A percentile compares a stretch with the other conserved stretches of the same genome.
These are phyloP conservation scores for Ametastegia equiseti DNA, from an alignment of 2,888 invertebrate genomes.

Conservation along the genomic window DNA sequence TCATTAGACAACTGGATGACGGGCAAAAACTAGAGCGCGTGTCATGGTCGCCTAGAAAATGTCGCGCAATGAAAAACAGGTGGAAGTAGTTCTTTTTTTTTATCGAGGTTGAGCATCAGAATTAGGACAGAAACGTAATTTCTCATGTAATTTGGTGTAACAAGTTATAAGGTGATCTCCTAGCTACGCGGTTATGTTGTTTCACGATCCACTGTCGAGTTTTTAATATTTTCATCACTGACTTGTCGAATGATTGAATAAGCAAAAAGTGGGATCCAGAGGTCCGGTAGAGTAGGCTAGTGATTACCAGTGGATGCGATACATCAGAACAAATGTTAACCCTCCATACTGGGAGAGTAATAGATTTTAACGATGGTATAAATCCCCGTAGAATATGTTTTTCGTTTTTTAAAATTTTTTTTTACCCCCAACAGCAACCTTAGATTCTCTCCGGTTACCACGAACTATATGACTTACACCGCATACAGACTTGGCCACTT, in stretches of 20 bases:
- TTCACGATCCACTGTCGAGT: neutral
- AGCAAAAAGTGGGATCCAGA: neutral
- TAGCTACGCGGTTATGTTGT: neutral
- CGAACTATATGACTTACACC: constrained; percentile 8
- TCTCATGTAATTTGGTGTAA: neutral
- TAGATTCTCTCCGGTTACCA: constrained; percentile 28
- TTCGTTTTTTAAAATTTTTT: no score
- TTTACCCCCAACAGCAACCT: neutral
- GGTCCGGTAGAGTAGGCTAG: constrained; percentile 4
- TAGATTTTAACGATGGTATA: constrained; percentile 36
- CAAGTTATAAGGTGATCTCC: neutral
- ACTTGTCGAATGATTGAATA: neutral
- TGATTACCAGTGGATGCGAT: constrained; percentile 4
- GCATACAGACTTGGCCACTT: neutral
- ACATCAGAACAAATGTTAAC: constrained; percentile 39
- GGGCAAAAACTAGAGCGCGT: constrained; percentile 24
- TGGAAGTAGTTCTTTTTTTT: constrained; percentile 1
- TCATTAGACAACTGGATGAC: neutral
- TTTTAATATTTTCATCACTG: constrained; percentile 1
- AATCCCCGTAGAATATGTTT: constrained; percentile 18
- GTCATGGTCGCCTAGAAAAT: constrained; percentile 12
- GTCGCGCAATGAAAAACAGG: constrained; percentile 14
- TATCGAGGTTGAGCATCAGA: neutral
- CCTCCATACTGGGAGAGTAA: constrained; percentile 39
- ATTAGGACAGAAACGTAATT: neutral